Evolutionary conservation across 2,888 invertebrate species (phyloP), one percentile per base, ranked within the genome.

Genomic region (Lasioglossum lativentre): DNA sequence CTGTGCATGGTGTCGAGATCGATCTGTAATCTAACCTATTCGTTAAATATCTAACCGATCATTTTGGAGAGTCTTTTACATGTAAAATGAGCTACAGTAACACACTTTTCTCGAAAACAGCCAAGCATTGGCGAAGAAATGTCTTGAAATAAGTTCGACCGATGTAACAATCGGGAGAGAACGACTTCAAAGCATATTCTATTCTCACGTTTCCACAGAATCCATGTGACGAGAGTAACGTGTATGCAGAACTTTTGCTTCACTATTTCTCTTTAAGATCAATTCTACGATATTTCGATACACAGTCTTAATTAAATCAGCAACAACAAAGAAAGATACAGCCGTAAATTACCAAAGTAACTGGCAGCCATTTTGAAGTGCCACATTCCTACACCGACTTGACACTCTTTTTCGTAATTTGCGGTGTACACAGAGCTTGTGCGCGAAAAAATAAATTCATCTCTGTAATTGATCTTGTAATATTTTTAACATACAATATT

Each of bases 291-390:
- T 89, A 88, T 89, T 86, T 85, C 86, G 88, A 87, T 90, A 84
- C 89, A 75, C 81, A 75, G 71, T 75, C 76, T 85, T 87, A 89
- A 88, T 89, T 89, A 89, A 83, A 82, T 86, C 82, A 85, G 89
- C 90, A 88, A 95, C 94, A 95, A 95, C 95, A 95, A 95, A 95
- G 95, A 93, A 93, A 93, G 93, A 94, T 93, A 93, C 94, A 93
- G 94, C 94, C 94, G 95, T 95, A 95, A 95, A 95, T 95, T 95
- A 95, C 94, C 94, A 94, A 94, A 94, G 94, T 95, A 94, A 94
- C 95, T 95, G 96, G 96, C 96, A 96, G 97, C 97, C 97, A 97
- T 97, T 96, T 97, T 97, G 96, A 96, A 97, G 96, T 97, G 96
- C 96, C 96, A 96, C 97, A 97, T 97, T 97, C 96, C 96, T 95